Conservation (phyloP, 2,113 vertebrate genomes). For the Vulpes lagopus region DNA sequence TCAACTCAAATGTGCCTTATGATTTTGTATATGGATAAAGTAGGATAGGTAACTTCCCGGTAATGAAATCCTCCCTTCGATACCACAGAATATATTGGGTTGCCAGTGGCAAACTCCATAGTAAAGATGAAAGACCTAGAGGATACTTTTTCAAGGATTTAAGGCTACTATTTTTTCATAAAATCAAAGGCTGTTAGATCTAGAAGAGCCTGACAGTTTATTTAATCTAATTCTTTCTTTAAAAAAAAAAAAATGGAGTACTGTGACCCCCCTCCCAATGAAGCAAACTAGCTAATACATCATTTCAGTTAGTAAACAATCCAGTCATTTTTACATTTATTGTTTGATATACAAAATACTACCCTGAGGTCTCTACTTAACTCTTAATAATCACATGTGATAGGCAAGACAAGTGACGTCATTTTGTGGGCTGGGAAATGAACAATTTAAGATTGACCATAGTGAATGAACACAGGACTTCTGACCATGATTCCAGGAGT, state of each 20-base stretch:
- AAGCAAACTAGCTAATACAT: neutral
- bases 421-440: neutral
- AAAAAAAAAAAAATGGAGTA: neutral
- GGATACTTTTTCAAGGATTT: neutral
- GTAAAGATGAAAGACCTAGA: neutral
- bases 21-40: neutral
- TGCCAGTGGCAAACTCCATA: neutral
- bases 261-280: neutral
- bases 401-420: neutral
- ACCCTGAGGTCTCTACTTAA: neutral
- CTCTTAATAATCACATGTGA: neutral
- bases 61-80: neutral
- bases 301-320: constrained; percentile 45
- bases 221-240: neutral
- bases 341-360: constrained; percentile 5
- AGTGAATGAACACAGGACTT: neutral
- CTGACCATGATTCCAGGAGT: neutral
- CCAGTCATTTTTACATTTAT: neutral
- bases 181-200: neutral
- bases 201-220: neutral
- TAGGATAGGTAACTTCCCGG: neutral
- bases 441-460: neutral
- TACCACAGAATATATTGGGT: neutral
- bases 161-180: neutral
- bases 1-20: neutral